Evolutionary conservation across 2,113 vertebrate species (phyloP), one percentile per base, ranked within the genome.

Genomic region (Charina bottae): DNA sequence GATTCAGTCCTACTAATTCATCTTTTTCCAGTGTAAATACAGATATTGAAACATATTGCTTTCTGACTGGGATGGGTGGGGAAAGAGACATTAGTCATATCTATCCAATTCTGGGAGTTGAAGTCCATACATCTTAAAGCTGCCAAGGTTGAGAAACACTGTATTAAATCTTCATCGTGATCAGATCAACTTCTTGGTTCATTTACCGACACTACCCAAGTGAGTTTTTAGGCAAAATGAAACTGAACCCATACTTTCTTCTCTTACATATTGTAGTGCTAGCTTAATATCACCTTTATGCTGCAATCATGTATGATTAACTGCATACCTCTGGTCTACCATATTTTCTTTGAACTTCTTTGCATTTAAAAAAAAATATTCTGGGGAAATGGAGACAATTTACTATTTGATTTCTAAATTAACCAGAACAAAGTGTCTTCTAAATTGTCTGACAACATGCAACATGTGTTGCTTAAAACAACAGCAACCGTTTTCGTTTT

Each of bases 271-370:
- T 15, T 56, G 55, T 17, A 56, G 55, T 56, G 49, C 37, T 58
- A 46, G 89, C 53, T 90, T 23, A 93, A 93, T 91, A 92, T 55
- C 94, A 3, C 93, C 92, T 91, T 85, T 94, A 95, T 96, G 94
- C 95, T 96, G 94, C 94, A 97, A 96, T 94, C 42, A 42, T 42
- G 42, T 42, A 42, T 96, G 94, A 95, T 97, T 97, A 98, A 94
- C 91, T 92, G 90, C 93, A 95, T 92, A 95, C 96, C 97, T 97
- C 96, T 97, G 96, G 95, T 93, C 96, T 96, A 91, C 97, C 94
- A 94, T 96, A 94, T 96, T 97, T 96, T 94, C 94, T 92, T 96
- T 96, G 92, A 96, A 97, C 95, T 94, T 93, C 96, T 96, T 95
- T 97, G 95, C 94, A 95, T 96, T 96, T 64, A 95, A 96, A 90